phyloP scores from a whole-genome alignment of 2,113 vertebrate genomes.

The Thymallus thymallus region DNA sequence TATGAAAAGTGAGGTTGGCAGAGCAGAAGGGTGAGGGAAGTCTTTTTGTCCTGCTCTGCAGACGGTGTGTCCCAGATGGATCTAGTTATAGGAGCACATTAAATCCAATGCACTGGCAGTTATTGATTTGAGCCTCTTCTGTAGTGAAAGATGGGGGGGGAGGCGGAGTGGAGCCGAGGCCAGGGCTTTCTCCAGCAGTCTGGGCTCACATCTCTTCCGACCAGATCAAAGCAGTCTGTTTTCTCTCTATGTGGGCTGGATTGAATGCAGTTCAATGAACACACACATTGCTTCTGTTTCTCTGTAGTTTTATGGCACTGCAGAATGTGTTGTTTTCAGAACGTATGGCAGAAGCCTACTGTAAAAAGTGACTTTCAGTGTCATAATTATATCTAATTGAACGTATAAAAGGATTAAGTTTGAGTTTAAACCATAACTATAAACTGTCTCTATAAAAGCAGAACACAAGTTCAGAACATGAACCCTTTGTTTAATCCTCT shows the following conservation, averaged over 20 bases:
- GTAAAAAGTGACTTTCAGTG: slow-evolving; percentile 3
- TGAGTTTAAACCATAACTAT: neutral
- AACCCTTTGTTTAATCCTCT: slow-evolving; percentile 8
- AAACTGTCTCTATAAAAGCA: neutral
- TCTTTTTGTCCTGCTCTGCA: slow-evolving; percentile 43
- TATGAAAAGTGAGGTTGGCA: too few species aligned
- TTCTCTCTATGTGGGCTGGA: slow-evolving; percentile 24
- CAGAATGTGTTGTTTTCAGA: slow-evolving; percentile 32
- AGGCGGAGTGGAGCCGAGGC: slow-evolving; percentile 16
- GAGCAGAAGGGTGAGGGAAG: slow-evolving; percentile 19
- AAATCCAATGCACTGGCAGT: slow-evolving; percentile 40
- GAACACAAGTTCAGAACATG: neutral
- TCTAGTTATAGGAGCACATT: slow-evolving; percentile 51
- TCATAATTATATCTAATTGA: neutral
- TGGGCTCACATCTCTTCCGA: slow-evolving; percentile 27
- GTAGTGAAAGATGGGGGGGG: slow-evolving; percentile 39
- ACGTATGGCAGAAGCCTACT: slow-evolving; percentile 5
- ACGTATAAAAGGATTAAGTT: neutral
- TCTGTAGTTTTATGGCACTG: slow-evolving; percentile 29
- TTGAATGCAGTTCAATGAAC: neutral
- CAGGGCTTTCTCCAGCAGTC: slow-evolving; percentile 13
- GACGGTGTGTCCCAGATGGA: slow-evolving; percentile 54
- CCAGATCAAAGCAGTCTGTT: slow-evolving; percentile 35
- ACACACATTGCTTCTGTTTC: slow-evolving; percentile 27
- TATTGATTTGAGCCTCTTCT: slow-evolving; percentile 45